Percentiles rank a stretch among this genome's conserved stretches.
phyloP scores from a whole-genome alignment of 2,113 vertebrate species.

The Parotia lawesii region DNA sequence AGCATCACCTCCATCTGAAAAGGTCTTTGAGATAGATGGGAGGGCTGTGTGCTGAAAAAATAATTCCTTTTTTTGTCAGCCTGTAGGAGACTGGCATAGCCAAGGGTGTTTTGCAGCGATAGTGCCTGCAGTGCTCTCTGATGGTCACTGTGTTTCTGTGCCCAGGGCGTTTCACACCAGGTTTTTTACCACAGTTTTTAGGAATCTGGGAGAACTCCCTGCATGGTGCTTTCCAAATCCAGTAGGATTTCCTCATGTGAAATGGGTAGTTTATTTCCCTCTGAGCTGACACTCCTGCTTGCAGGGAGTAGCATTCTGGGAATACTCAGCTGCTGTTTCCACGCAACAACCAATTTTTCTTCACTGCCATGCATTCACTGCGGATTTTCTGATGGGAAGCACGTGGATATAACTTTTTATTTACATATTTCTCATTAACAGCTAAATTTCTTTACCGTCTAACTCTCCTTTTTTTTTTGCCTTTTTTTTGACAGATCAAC shows the following conservation, averaged over 20 bases:
- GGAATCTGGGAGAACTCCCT: neutral
- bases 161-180: neutral
- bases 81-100: neutral
- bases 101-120: accelerated
- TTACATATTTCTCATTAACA: slow-evolving; percentile 3
- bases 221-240: neutral
- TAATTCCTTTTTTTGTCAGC: neutral
- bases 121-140: neutral
- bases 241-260: neutral
- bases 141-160: neutral
- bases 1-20: neutral
- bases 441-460: neutral
- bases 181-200: neutral
- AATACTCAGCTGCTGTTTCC: slow-evolving; percentile 10
- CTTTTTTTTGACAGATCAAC: slow-evolving; percentile 81
- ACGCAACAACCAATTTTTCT: slow-evolving; percentile 24
- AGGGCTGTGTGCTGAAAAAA: neutral
- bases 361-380: neutral
- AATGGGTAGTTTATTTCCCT: neutral
- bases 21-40: neutral
- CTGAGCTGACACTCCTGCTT: neutral
- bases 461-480: neutral
- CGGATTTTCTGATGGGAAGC: neutral
- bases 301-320: slow-evolving; percentile 10
- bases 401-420: neutral